Conservation (phyloP, 2,888 invertebrate genomes). For the Geophilus truncorum region DNA sequence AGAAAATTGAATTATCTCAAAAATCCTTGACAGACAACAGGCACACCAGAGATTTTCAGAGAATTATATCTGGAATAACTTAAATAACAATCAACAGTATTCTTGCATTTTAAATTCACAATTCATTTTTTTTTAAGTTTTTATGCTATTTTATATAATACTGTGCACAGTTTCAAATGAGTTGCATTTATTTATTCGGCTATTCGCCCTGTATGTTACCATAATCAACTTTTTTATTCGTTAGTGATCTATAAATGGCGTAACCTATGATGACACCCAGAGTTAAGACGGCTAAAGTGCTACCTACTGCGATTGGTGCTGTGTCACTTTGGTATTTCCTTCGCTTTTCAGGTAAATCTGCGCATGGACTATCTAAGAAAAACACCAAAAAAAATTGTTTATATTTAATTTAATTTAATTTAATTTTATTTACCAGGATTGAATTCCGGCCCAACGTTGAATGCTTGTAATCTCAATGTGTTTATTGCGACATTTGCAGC, state of each 20-base stretch:
- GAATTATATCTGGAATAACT: background rate
- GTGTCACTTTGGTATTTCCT: conserved; percentile 64
- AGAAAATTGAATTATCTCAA: too few relatives aligned
- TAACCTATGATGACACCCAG: conserved; percentile 76
- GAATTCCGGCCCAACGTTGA: conserved; percentile 75
- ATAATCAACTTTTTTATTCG: conserved; percentile 84
- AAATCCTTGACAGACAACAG: too few relatives aligned
- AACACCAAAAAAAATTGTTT: too few relatives aligned
- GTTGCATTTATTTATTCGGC: background rate
- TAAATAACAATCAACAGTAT: background rate
- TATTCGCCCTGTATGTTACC: conserved; percentile 63
- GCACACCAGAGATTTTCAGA: background rate
- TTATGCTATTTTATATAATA: background rate
- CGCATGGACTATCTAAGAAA: background rate
- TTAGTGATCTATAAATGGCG: conserved; percentile 76
- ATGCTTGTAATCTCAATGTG: conserved; percentile 74
- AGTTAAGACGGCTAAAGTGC: conserved; percentile 74
- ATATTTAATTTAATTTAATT: too few relatives aligned
- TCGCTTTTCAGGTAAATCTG: background rate
- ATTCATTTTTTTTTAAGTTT: background rate
- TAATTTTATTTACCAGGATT: conserved; percentile 53
- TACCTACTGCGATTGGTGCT: conserved; percentile 76
- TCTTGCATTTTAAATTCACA: background rate
- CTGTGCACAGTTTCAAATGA: background rate
- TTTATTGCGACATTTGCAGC: conserved; percentile 62